Evolutionary conservation across 2,888 invertebrate species (phyloP).

Genomic region (Dynastes maya): DNA sequence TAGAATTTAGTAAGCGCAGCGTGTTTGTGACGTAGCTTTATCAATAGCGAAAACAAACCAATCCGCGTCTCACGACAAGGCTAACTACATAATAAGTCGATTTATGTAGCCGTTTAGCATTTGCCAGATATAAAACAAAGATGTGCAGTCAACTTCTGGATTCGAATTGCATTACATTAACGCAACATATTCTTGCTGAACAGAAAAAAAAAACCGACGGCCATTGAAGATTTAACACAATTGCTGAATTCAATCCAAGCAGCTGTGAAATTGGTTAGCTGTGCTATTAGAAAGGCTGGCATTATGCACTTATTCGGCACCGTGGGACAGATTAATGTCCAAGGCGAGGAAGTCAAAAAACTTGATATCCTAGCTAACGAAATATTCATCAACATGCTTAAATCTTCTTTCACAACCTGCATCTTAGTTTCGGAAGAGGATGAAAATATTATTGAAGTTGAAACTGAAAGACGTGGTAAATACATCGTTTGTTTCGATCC

Average conservation of each 20-base stretch:
- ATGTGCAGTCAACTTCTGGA: slow-evolving; percentile 74
- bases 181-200: slow-evolving; percentile 91
- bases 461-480: slow-evolving; percentile 92
- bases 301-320: slow-evolving; percentile 96
- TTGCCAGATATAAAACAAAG: neutral
- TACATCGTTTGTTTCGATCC: slow-evolving; percentile 99
- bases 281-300: slow-evolving; percentile 97
- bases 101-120: no score
- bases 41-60: no score
- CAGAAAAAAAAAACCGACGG: slow-evolving; percentile 88
- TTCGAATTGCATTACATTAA: slow-evolving; percentile 94
- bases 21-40: no score
- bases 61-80: no score
- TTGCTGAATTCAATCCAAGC: slow-evolving; percentile 95
- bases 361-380: slow-evolving; percentile 97
- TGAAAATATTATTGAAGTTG: slow-evolving; percentile 90
- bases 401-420: slow-evolving; percentile 93
- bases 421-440: slow-evolving; percentile 97
- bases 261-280: slow-evolving; percentile 97
- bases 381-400: slow-evolving; percentile 96
- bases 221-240: slow-evolving; percentile 96
- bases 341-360: slow-evolving; percentile 99
- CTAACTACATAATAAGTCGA: no score
- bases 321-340: slow-evolving; percentile 93
- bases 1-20: no score